These are phyloP conservation scores for Grapholita molesta DNA, from an alignment of 1,140 invertebrate species.

Conservation along the genomic window DNA sequence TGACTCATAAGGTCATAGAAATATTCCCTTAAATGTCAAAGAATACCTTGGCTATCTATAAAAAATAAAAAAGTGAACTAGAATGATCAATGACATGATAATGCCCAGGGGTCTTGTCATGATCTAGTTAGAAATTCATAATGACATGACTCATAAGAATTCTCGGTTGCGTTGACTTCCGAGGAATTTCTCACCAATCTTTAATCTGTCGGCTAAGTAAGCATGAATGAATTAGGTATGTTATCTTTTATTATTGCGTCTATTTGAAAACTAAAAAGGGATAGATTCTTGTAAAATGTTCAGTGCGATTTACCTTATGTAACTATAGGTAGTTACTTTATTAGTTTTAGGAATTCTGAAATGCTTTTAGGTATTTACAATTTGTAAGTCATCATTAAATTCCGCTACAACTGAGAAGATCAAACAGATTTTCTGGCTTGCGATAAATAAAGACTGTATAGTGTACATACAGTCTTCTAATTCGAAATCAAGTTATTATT, in stretches of 20 bases:
- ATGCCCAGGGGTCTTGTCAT: background rate
- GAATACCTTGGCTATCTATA: background rate
- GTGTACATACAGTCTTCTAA: too few species aligned
- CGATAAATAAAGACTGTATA: too few species aligned
- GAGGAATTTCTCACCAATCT: constrained; percentile 11
- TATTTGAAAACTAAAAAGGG: too few species aligned
- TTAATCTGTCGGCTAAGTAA: background rate
- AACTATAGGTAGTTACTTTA: too few species aligned
- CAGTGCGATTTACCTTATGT: too few species aligned
- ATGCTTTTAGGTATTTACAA: too few species aligned
- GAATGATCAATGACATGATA: background rate
- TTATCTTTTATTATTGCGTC: too few species aligned
- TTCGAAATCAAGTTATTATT: too few species aligned
- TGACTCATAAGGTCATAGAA: background rate
- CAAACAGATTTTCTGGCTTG: too few species aligned
- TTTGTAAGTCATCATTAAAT: too few species aligned
- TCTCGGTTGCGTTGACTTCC: constrained; percentile 5
- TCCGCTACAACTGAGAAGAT: too few species aligned
- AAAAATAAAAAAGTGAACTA: background rate
- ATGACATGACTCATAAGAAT: constrained; percentile 14
- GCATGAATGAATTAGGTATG: background rate
- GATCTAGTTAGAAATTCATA: constrained; percentile 3
- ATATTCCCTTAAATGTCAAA: background rate
- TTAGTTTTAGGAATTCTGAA: too few species aligned
- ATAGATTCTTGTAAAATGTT: background rate